Evolutionary conservation across 2,888 invertebrate genomes (phyloP).

Genomic region (Megalurothrips usitatus): DNA sequence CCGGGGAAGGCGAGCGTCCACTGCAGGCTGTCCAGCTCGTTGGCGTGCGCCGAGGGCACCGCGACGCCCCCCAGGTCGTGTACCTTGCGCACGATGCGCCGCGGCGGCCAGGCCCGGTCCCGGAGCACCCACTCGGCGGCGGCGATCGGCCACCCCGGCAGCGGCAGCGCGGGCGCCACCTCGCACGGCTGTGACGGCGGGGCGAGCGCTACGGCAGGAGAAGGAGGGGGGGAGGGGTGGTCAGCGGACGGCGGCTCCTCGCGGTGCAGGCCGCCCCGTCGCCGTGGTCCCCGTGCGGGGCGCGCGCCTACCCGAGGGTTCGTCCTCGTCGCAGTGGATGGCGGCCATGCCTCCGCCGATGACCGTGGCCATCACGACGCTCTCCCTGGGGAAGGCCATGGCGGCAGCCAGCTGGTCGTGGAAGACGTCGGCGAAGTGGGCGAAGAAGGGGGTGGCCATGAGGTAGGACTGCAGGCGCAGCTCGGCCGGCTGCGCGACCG

Average conservation of each 20-base stretch:
- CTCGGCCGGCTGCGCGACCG: background rate
- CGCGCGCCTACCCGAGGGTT: background rate
- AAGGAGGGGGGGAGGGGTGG: no score
- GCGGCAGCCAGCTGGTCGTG: conserved; percentile 55
- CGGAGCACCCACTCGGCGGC: conserved; percentile 61
- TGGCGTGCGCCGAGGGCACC: conserved; percentile 60
- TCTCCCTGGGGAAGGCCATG: conserved; percentile 55
- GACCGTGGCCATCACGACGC: conserved; percentile 41
- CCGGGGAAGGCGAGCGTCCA: conserved; percentile 76
- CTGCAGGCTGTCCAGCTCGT: conserved; percentile 61
- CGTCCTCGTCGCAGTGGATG: conserved; percentile 33
- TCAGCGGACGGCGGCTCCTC: no score
- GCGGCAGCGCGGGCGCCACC: conserved; percentile 36
- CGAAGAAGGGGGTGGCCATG: conserved; percentile 54
- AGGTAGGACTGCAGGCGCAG: conserved; percentile 38
- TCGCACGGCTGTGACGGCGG: conserved; percentile 6
- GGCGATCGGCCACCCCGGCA: conserved; percentile 64
- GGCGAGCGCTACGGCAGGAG: background rate
- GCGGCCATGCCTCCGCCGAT: conserved; percentile 46
- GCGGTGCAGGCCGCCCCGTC: no score
- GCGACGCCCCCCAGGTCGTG: conserved; percentile 63
- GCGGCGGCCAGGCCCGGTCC: conserved; percentile 58
- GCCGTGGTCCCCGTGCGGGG: no score
- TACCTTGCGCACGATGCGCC: conserved; percentile 61
- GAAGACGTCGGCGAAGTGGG: conserved; percentile 62